Evolutionary conservation across 2,888 invertebrate genomes (phyloP).

Genomic region (Cephus pulcher): DNA sequence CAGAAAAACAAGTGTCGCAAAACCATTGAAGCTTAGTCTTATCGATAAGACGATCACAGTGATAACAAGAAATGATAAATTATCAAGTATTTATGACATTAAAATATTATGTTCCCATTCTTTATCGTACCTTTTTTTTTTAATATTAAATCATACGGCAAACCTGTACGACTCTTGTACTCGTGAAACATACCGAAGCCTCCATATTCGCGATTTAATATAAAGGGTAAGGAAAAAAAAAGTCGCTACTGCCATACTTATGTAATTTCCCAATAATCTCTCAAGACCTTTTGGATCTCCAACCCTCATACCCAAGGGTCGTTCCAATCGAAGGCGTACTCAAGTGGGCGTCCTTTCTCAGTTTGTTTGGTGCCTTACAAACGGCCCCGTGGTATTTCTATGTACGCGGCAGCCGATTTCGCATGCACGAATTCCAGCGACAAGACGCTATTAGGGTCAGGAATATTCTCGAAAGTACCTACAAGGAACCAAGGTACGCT

Average conservation of each 20-base stretch:
- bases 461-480: slow-evolving; percentile 20
- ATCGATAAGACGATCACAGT: not conserved
- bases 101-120: not conserved
- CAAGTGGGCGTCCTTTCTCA: not conserved
- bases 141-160: not conserved
- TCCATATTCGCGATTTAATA: not conserved
- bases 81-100: not conserved
- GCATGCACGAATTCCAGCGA: slow-evolving; percentile 21
- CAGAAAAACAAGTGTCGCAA: not conserved
- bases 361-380: not conserved
- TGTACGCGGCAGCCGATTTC: slow-evolving; percentile 12
- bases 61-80: not conserved
- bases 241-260: not conserved
- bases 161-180: too few relatives aligned
- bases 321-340: not conserved
- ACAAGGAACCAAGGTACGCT: not conserved
- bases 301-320: too few relatives aligned
- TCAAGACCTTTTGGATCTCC: not conserved
- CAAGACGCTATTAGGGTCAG: slow-evolving; percentile 14
- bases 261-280: not conserved
- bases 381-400: not conserved
- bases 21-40: not conserved
- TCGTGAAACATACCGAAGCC: too few relatives aligned
- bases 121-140: not conserved
- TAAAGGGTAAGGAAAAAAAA: not conserved